These are phyloP conservation scores for Mus pahari DNA, from an alignment of 2,113 vertebrate species.

Conservation along the genomic window DNA sequence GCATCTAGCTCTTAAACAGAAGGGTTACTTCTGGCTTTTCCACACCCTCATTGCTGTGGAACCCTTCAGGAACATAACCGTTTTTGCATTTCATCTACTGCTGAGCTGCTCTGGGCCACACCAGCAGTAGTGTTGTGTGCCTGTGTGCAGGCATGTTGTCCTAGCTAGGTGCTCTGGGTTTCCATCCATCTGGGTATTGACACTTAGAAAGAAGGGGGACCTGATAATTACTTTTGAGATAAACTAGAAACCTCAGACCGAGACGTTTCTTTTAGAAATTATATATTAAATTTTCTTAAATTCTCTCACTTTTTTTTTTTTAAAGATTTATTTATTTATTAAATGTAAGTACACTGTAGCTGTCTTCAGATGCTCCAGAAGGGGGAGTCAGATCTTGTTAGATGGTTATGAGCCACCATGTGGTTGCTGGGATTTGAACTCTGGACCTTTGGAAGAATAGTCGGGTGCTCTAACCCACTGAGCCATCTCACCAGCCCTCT, in stretches of 20 bases:
- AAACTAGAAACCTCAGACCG: background rate
- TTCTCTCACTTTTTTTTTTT: too few species aligned
- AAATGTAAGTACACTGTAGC: too few species aligned
- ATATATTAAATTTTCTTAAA: too few species aligned
- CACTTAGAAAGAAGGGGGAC: background rate
- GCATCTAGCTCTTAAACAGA: background rate
- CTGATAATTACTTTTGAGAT: background rate
- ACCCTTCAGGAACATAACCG: background rate
- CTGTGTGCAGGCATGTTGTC: background rate
- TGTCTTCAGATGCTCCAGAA: too few species aligned
- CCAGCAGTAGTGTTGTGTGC: background rate
- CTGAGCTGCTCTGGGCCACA: background rate
- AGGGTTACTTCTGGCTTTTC: background rate
- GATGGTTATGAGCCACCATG: too few species aligned
- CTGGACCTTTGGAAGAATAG: too few species aligned
- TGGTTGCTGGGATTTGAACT: too few species aligned
- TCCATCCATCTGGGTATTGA: background rate
- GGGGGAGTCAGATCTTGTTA: too few species aligned
- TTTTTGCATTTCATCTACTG: background rate
- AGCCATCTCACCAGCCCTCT: too few species aligned
- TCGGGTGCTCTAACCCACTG: too few species aligned
- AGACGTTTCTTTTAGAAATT: background rate
- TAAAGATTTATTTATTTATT: too few species aligned
- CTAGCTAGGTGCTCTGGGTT: background rate
- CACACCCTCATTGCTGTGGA: background rate